These are phyloP conservation scores for Paragorgia papillata DNA, from an alignment of 92 coral and sea anemone species.

Conservation along the genomic window DNA sequence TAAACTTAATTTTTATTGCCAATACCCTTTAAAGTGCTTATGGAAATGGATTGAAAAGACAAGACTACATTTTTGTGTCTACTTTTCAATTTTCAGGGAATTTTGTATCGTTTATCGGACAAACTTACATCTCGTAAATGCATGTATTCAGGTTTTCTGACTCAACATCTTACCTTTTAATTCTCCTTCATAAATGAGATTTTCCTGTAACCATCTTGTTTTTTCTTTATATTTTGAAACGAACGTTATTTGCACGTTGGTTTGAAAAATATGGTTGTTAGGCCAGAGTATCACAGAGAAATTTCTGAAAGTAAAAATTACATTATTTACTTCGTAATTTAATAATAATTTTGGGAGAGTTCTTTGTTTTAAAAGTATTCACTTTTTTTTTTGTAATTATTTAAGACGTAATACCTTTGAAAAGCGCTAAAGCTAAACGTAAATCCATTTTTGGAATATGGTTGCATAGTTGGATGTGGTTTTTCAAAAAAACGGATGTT, in stretches of 20 bases:
- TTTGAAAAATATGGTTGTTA: conserved; percentile 57
- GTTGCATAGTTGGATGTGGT: neutral
- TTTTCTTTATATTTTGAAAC: conserved; percentile 40
- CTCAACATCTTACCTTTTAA: conserved; percentile 13
- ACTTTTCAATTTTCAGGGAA: too few species aligned
- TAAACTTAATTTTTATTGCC: too few species aligned
- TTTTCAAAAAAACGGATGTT: neutral
- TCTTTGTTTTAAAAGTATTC: too few species aligned
- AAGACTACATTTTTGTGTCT: too few species aligned
- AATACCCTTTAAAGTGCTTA: too few species aligned
- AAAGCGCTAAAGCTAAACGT: neutral
- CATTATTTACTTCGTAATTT: neutral
- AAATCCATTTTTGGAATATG: neutral
- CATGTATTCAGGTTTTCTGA: neutral
- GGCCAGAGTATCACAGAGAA: conserved; percentile 62
- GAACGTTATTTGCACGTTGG: conserved; percentile 47
- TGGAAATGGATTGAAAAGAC: too few species aligned
- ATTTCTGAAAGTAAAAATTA: conserved; percentile 39
- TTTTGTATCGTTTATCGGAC: too few species aligned
- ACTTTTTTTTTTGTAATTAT: neutral
- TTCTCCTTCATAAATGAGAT: conserved; percentile 33
- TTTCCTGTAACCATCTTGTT: neutral
- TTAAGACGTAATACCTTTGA: neutral
- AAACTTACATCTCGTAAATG: neutral
- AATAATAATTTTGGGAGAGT: too few species aligned